A percentile compares a stretch with the other conserved stretches of the same genome.
Conservation (phyloP, 53 echinoderm and acorn worm species). For the Arbacia lixula region DNA sequence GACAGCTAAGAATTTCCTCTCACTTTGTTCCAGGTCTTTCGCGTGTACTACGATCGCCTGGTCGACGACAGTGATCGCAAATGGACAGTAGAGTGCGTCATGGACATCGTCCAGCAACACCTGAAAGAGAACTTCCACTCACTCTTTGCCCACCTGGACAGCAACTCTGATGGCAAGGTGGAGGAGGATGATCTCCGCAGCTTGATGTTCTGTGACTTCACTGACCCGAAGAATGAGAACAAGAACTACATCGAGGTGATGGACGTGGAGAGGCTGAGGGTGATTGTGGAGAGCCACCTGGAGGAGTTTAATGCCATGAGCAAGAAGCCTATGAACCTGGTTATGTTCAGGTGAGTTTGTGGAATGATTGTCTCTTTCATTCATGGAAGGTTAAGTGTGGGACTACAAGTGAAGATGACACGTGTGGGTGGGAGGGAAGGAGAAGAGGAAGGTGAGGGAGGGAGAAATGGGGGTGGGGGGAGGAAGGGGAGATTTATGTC, state of each 20-base stretch:
- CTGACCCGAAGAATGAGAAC: conserved; percentile 97
- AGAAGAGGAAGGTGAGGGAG: no score
- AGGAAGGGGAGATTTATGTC: no score
- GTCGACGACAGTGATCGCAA: conserved; percentile 81
- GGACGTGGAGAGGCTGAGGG: conserved; percentile 79
- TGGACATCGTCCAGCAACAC: conserved; percentile 67
- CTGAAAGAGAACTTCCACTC: conserved; percentile 89
- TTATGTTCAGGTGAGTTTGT: conserved; percentile 91
- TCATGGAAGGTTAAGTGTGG: no score
- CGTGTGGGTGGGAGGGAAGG: no score
- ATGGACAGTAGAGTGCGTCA: conserved; percentile 86
- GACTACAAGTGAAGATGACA: no score
- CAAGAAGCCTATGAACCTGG: conserved; percentile 98
- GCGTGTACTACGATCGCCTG: conserved; percentile 98
- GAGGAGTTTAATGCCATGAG: conserved; percentile 97
- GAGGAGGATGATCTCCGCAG: conserved; percentile 96
- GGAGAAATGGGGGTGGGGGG: no score
- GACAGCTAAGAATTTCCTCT: no score
- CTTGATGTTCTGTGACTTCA: conserved; percentile 96
- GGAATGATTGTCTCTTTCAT: no score
- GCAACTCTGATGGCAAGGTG: conserved; percentile 80
- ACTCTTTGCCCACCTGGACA: conserved; percentile 87
- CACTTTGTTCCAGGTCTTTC: conserved; percentile 72
- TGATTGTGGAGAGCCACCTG: conserved; percentile 90
- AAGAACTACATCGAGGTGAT: conserved; percentile 95